These are phyloP conservation scores for Betta splendens DNA, from an alignment of 2,797 vertebrate species.

Conservation along the genomic window DNA sequence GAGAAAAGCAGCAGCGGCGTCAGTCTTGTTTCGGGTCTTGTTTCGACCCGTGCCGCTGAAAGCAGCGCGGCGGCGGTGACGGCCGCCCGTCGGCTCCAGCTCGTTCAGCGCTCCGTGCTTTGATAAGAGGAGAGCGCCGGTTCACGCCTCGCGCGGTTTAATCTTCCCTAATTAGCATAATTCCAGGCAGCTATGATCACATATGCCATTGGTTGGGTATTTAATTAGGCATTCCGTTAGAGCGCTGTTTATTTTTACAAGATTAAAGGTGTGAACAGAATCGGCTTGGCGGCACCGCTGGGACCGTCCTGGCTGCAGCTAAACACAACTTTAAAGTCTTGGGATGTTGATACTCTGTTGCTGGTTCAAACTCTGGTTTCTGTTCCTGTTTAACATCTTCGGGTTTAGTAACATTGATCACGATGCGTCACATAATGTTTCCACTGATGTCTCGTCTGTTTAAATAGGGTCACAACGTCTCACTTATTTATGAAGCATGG, in stretches of 20 bases:
- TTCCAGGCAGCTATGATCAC: conserved; percentile 4
- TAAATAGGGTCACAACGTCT: too few species aligned
- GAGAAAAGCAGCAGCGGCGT: conserved; percentile 2
- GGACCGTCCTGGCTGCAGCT: conserved; percentile 1
- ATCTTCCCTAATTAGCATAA: not conserved
- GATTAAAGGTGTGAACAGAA: not conserved
- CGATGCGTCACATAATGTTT: too few species aligned
- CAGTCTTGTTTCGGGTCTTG: too few species aligned
- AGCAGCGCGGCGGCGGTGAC: too few species aligned
- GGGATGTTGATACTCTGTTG: conserved; percentile 5
- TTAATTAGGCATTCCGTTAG: conserved; percentile 31
- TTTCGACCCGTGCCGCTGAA: too few species aligned
- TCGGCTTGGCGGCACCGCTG: not conserved
- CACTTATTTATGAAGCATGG: too few species aligned
- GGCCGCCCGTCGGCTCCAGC: too few species aligned
- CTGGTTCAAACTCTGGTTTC: not conserved
- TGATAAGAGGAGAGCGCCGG: not conserved
- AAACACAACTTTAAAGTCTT: not conserved
- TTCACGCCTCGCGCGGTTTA: not conserved
- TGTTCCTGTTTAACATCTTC: too few species aligned
- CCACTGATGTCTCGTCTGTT: too few species aligned
- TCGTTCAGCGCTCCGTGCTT: not conserved
- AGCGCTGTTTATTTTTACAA: conserved; percentile 19
- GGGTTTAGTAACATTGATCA: too few species aligned
- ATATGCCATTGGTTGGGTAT: not conserved